Evolutionary conservation across 1,140 invertebrate species (phyloP).

Genomic region (Drosophila rufa): DNA sequence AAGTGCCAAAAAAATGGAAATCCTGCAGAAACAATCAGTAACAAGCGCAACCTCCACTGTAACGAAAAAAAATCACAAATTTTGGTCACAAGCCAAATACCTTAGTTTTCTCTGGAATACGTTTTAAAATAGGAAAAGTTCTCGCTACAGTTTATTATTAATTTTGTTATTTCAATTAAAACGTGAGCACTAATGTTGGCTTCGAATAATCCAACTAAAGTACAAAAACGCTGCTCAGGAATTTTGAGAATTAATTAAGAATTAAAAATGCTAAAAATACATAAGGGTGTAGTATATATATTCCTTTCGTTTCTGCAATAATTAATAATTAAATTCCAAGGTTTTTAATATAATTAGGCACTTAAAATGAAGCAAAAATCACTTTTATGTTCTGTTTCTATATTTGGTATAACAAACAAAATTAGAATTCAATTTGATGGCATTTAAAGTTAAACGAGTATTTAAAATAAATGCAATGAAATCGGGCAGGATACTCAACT

Average conservation of each 20-base stretch:
- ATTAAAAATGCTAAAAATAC: neutral
- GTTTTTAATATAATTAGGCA: neutral
- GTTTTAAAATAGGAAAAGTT: neutral
- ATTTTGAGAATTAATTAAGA: too few species aligned
- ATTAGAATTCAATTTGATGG: too few species aligned
- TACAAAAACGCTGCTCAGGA: neutral
- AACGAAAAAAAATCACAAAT: neutral
- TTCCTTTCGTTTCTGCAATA: too few species aligned
- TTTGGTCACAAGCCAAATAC: conserved; percentile 11
- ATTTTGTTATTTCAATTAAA: neutral
- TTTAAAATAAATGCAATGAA: neutral
- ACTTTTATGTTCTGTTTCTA: too few species aligned
- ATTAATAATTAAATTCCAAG: too few species aligned
- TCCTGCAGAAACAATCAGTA: conserved; percentile 25
- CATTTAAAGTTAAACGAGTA: too few species aligned
- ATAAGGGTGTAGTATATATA: neutral
- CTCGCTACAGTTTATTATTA: neutral
- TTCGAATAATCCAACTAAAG: neutral
- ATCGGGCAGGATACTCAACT: neutral
- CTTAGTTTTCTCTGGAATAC: neutral
- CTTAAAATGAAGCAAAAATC: too few species aligned
- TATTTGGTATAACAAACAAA: too few species aligned
- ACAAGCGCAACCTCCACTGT: conserved; percentile 11
- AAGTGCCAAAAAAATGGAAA: conserved; percentile 49
- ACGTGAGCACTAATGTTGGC: neutral